phyloP scores from a whole-genome alignment of 2,888 invertebrate genomes.

The Clostera curtula region DNA sequence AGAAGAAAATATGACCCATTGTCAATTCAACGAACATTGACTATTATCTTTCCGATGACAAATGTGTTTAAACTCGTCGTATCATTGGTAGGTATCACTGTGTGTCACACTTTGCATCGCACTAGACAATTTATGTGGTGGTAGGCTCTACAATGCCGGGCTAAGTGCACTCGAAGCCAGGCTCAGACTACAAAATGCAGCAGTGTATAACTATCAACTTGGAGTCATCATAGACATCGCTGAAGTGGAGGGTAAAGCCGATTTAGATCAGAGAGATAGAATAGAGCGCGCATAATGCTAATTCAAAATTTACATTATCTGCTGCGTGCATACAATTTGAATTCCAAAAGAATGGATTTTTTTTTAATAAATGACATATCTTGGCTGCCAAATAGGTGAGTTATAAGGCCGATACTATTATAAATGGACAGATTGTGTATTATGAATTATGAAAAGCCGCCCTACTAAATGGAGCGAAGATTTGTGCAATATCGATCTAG shows the following conservation, averaged over 20 bases:
- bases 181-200: conserved; percentile 9
- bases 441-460: too few species aligned
- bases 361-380: conserved; percentile 31
- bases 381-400: conserved; percentile 19
- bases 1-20: conserved; percentile 49
- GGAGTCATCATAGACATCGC: conserved; percentile 22
- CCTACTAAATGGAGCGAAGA: too few species aligned
- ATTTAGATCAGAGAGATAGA: conserved; percentile 61
- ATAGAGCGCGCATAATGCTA: conserved; percentile 49
- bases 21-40: conserved; percentile 50
- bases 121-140: conserved; percentile 10
- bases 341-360: conserved; percentile 38
- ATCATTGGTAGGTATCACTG: too few species aligned
- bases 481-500: too few species aligned
- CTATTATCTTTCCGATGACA: conserved; percentile 58
- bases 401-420: too few species aligned
- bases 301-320: conserved; percentile 54
- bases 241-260: conserved; percentile 51
- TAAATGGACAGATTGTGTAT: too few species aligned
- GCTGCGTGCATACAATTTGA: conserved; percentile 39
- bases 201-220: conserved; percentile 25
- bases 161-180: conserved; percentile 10
- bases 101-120: conserved; percentile 14
- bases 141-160: conserved; percentile 33
- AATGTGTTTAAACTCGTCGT: conserved; percentile 49